These are phyloP conservation scores for Fundulus diaphanus DNA, from an alignment of 2,797 vertebrate species.

Conservation along the genomic window DNA sequence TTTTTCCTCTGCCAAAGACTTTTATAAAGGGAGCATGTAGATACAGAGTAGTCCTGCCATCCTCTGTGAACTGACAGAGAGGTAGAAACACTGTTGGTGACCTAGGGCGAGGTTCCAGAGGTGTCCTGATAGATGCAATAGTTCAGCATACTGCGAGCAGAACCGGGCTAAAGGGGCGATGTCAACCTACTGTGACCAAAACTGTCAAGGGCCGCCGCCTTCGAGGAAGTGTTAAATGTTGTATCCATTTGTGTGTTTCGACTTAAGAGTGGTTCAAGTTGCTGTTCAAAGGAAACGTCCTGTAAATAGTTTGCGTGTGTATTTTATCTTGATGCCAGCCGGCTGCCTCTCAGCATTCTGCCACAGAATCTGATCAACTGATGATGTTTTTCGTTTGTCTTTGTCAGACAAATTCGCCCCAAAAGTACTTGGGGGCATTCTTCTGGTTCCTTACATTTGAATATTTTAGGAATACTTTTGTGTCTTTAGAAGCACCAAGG, in stretches of 20 bases:
- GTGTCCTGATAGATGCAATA: constrained; percentile 57
- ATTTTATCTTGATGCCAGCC: constrained; percentile 71
- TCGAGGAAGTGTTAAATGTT: constrained; percentile 69
- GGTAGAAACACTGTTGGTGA: constrained; percentile 69
- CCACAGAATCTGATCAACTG: constrained; percentile 66
- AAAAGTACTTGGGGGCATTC: constrained; percentile 64
- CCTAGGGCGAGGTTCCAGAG: constrained; percentile 47
- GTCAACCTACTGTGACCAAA: constrained; percentile 70
- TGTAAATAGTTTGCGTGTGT: constrained; percentile 85
- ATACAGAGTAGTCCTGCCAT: constrained; percentile 59
- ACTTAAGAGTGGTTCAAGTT: constrained; percentile 69
- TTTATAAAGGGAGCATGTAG: constrained; percentile 74
- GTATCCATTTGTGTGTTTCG: constrained; percentile 75
- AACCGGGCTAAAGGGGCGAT: constrained; percentile 55
- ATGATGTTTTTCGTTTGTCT: constrained; percentile 69
- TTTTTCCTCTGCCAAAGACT: constrained; percentile 78
- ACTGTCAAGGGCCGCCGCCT: constrained; percentile 44
- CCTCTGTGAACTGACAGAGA: constrained; percentile 66
- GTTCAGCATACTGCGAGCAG: constrained; percentile 65
- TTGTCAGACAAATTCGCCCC: constrained; percentile 63
- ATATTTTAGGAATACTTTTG: constrained; percentile 79
- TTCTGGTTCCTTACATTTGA: constrained; percentile 76
- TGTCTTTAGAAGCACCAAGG: constrained; percentile 85
- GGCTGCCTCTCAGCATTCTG: constrained; percentile 78
- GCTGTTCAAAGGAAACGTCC: constrained; percentile 72